phyloP scores from a whole-genome alignment of 2,888 invertebrate genomes.

The Embidobia sp. region DNA sequence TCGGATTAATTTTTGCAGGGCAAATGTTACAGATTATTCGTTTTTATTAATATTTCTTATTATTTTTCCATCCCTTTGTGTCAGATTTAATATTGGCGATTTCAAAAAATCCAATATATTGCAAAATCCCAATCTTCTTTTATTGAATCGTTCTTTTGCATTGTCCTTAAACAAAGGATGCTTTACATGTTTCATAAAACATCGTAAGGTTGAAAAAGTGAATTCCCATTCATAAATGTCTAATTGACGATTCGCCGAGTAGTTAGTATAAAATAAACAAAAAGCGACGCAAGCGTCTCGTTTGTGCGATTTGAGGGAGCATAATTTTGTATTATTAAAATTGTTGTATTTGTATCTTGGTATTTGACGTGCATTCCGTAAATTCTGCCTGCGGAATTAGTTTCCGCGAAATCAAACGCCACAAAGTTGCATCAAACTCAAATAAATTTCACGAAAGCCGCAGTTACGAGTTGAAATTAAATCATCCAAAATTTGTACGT shows the following conservation, averaged over 20 bases:
- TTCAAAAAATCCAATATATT: too few relatives aligned
- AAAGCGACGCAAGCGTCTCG: background rate
- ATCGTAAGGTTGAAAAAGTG: too few relatives aligned
- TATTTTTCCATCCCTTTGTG: too few relatives aligned
- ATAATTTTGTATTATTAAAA: slow-evolving; percentile 38
- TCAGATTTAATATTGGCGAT: too few relatives aligned
- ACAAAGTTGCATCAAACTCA: slow-evolving; percentile 56
- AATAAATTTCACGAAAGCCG: slow-evolving; percentile 51
- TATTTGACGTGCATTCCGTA: slow-evolving; percentile 31
- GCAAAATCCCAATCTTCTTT: background rate
- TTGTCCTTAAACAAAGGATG: background rate
- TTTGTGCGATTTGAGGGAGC: background rate
- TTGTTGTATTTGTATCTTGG: slow-evolving; percentile 38
- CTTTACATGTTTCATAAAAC: background rate
- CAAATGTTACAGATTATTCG: too few relatives aligned
- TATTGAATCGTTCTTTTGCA: background rate
- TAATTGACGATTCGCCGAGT: slow-evolving; percentile 2
- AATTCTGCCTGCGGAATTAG: slow-evolving; percentile 38
- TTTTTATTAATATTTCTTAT: too few relatives aligned
- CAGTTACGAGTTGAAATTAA: slow-evolving; percentile 46
- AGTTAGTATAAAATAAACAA: background rate
- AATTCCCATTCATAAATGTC: too few relatives aligned
- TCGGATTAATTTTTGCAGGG: too few relatives aligned
- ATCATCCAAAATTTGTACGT: slow-evolving; percentile 52
- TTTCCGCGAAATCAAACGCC: slow-evolving; percentile 50